Evolutionary conservation across 2,888 invertebrate species (phyloP), one percentile per base, ranked within the genome.

Genomic region (Ornithoptera alexandrae): DNA sequence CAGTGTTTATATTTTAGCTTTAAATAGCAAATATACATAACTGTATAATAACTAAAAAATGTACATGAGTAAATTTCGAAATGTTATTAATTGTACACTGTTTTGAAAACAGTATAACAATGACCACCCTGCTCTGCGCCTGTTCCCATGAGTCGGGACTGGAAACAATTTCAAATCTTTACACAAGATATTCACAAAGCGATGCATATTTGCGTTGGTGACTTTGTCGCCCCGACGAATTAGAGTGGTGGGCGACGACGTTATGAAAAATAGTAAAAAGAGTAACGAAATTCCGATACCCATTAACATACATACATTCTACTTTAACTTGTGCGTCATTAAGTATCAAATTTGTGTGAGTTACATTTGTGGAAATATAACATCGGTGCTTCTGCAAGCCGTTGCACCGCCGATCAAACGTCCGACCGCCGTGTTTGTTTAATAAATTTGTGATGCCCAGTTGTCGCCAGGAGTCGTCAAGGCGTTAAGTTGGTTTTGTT

Each of bases 91-190:
- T 53, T 57, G 57, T 53, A 22, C 8, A 20, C 58, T 66, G 36
- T 58, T 20, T 62, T 30, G 42, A 57, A 66, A 36, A 62, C 46
- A 64, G 60, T 42, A 22, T 15, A 65, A 67, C 67, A 71, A 58
- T 64, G 67, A 63, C 58, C 68, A 68, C 70, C 62, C 66, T 64
- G 60, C 60, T 42, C 64, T 30, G 58, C 59, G 65, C 65, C 66
- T 73, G 84, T 91, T 91, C 92, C 91, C 91, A 91, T 86, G 88
- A 78, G 77, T 77, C 78, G 75, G 72, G 78, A 75, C 78, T 86
- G 87, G 89, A 89, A 90, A 90, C 89, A 91, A 90, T 89, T 89
- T 90, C 89, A 84, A 82, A 84, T 87, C 89, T 92, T 92, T 88
- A 90, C 92, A 81, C 87, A 92, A 90, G 76, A 80, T 82, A 90